Evolutionary conservation across 2,888 invertebrate species (phyloP), one percentile per base, ranked within the genome.

Genomic region (Agrotis exclamationis): DNA sequence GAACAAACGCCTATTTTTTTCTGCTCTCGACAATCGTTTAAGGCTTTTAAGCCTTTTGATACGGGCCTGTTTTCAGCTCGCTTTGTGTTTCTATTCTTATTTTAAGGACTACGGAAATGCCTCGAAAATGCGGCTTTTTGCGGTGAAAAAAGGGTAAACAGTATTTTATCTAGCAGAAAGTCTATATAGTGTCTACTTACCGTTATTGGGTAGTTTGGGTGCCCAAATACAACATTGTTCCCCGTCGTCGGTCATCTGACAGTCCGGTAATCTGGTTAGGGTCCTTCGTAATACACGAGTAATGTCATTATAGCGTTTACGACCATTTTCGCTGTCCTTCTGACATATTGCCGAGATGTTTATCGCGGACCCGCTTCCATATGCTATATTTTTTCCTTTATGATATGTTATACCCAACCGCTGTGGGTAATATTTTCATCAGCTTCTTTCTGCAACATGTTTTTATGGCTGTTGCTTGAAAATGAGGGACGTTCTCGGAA

Each of bases 391-490:
- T 88, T 86, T 86, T 84, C 86, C 80, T 87, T 88, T 87, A 87
- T 88, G 80, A 85, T 84, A 84, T 80, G 85, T 87, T 82, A 86
- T 86, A 85, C 80, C 80, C 85, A 81, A 82, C 81, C 83, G 85
- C 76, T 74, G 84, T 77, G 79, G 79, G 87, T 85, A 86, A 90
- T 89, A 89, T 90, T 89, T 89, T 89, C 90, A 87, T 90, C 88
- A 87, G 86, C 80, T 76, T 87, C 86, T 86, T 77, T 76, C 69
- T 73, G 76, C 79, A 63, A 22, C 70, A 83, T 83, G 77, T 83
- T 86, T 83, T 85, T 80, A 84, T 71, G 80, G 80, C 56, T 84
- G 69, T 82, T 78, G 64, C 74, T 66, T 74, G 71, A 76, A 76
- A 84, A 84, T 86, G 73, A 79, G 76, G 72, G 63, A 71, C 76